Percentiles rank a stretch among this genome's conserved stretches.
phyloP scores from a whole-genome alignment of 2,113 vertebrate species.

The Seriola aureovittata region DNA sequence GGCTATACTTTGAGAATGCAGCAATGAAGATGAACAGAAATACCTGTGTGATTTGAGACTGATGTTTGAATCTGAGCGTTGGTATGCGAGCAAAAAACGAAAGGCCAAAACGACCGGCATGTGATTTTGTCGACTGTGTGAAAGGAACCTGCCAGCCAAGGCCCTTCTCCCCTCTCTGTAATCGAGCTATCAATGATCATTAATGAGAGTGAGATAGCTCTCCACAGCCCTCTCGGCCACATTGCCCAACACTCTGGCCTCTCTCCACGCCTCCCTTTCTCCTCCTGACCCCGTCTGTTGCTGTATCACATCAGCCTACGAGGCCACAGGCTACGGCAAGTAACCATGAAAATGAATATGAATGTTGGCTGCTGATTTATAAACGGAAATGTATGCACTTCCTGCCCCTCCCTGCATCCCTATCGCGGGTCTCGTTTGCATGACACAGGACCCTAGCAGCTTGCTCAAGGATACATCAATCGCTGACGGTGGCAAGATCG shows the following conservation, averaged over 20 bases:
- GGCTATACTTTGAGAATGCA: slow-evolving; percentile 57
- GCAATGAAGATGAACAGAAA: slow-evolving; percentile 54
- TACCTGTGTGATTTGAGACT: slow-evolving; percentile 41
- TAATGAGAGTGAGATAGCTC: slow-evolving; percentile 69
- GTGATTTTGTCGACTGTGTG: slow-evolving; percentile 44
- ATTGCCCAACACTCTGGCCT: slow-evolving; percentile 36
- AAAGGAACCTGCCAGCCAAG: slow-evolving; percentile 47
- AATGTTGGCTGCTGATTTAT: slow-evolving; percentile 38
- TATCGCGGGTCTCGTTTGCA: slow-evolving; percentile 51
- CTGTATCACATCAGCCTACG: slow-evolving; percentile 19
- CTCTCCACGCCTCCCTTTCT: slow-evolving; percentile 28
- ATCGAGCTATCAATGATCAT: slow-evolving; percentile 75
- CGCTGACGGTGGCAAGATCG: slow-evolving; percentile 88
- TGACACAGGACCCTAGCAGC: slow-evolving; percentile 58
- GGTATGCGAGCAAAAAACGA: background rate
- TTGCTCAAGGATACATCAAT: slow-evolving; percentile 83
- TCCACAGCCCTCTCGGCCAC: slow-evolving; percentile 50
- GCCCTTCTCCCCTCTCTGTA: slow-evolving; percentile 48
- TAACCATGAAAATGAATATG: slow-evolving; percentile 57
- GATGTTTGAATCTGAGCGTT: slow-evolving; percentile 3
- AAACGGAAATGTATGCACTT: slow-evolving; percentile 34
- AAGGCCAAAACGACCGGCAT: background rate
- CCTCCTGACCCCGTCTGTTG: slow-evolving; percentile 38
- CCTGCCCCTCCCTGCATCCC: background rate
- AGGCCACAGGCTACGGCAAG: slow-evolving; percentile 42